phyloP scores from a whole-genome alignment of 1,140 invertebrate genomes.

The Hydropsyche tenuis region DNA sequence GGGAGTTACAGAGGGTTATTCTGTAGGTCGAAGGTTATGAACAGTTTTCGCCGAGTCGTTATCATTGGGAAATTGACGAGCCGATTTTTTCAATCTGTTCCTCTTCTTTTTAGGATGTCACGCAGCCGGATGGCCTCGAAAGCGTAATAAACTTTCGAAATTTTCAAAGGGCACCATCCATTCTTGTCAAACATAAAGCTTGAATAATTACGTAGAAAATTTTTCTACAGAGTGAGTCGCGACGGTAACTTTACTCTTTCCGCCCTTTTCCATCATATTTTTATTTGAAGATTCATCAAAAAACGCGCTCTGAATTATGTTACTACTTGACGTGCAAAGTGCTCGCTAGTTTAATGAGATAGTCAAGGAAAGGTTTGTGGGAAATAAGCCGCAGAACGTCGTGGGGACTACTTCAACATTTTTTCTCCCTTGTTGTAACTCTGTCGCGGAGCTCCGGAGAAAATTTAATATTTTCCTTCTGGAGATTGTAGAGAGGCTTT shows the following conservation, averaged over 20 bases:
- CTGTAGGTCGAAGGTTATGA: too few species aligned
- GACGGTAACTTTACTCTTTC: conserved; percentile 12
- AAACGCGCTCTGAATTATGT: conserved; percentile 34
- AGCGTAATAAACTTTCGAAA: conserved; percentile 30
- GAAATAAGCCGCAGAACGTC: conserved; percentile 19
- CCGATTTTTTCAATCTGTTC: conserved; percentile 14
- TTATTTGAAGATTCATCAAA: conserved; percentile 41
- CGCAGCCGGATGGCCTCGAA: conserved; percentile 4
- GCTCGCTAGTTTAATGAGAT: conserved; percentile 42
- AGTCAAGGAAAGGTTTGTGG: conserved; percentile 29
- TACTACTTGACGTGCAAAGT: conserved; percentile 33
- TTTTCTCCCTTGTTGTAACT: conserved; percentile 15
- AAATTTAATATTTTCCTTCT: conserved; percentile 30
- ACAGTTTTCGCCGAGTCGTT: too few species aligned
- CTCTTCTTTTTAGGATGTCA: neutral
- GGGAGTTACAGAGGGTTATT: too few species aligned
- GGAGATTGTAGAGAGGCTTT: conserved; percentile 6
- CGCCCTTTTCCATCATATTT: neutral
- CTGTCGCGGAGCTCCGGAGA: neutral
- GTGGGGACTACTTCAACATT: conserved; percentile 9
- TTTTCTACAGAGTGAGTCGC: neutral
- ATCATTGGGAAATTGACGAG: conserved; percentile 19
- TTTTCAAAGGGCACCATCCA: conserved; percentile 25
- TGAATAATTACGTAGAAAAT: conserved; percentile 29
- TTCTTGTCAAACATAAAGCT: conserved; percentile 35